phyloP scores from a whole-genome alignment of 2,888 invertebrate species.

The Thera obeliscata region DNA sequence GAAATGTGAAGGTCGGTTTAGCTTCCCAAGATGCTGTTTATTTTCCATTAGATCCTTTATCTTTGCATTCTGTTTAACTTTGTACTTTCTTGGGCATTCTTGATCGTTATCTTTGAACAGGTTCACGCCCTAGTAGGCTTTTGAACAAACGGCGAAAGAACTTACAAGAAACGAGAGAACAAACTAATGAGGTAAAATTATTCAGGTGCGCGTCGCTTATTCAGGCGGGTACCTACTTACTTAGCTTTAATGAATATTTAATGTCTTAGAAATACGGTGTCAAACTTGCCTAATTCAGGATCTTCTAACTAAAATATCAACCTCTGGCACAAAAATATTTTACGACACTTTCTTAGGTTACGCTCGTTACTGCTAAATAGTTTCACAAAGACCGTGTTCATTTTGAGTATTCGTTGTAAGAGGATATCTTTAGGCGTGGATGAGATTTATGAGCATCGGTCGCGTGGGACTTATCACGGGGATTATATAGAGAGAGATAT shows the following conservation, averaged over 20 bases:
- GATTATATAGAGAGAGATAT: no score
- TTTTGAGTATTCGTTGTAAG: slow-evolving; percentile 53
- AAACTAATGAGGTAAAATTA: neutral
- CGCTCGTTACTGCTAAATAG: slow-evolving; percentile 39
- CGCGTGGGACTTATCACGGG: slow-evolving; percentile 55
- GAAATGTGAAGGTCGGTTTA: slow-evolving; percentile 24
- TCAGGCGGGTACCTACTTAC: no score
- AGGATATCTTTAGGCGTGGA: slow-evolving; percentile 53
- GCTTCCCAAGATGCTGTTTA: slow-evolving; percentile 2
- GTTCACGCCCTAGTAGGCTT: neutral
- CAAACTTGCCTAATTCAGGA: neutral
- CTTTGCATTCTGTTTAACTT: slow-evolving; percentile 1
- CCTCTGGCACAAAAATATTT: slow-evolving; percentile 29
- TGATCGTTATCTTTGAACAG: neutral
- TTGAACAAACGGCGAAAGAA: neutral
- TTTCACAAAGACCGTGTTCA: slow-evolving; percentile 47
- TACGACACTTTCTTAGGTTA: slow-evolving; percentile 25
- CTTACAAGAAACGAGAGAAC: neutral
- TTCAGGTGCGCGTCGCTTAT: neutral
- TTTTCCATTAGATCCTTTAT: slow-evolving; percentile 3
- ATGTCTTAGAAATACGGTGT: neutral
- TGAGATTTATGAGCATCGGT: slow-evolving; percentile 60
- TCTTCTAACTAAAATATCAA: slow-evolving; percentile 4
- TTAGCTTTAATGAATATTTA: neutral
- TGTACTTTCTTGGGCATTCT: neutral